phyloP scores from a whole-genome alignment of 2,113 vertebrate genomes.

The Cephalopholis sonnerati region DNA sequence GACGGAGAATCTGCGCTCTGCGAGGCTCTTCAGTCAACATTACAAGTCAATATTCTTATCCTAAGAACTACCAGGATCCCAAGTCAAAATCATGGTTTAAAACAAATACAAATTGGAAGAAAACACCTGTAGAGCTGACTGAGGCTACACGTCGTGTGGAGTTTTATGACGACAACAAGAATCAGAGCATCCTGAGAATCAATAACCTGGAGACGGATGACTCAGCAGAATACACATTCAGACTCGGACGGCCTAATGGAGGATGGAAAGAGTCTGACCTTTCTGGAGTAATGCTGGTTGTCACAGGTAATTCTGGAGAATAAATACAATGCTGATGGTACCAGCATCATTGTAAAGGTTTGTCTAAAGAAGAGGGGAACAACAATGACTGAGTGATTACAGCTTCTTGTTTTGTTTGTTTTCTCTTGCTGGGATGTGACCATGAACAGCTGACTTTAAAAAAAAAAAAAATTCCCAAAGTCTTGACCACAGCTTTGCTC shows the following conservation, averaged over 20 bases:
- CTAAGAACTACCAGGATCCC: accelerated
- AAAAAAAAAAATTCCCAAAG: not conserved
- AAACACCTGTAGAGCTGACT: accelerated
- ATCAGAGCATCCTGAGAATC: conserved; percentile 10
- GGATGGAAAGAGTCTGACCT: not conserved
- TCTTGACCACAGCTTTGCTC: too few relatives aligned
- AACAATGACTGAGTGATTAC: too few relatives aligned
- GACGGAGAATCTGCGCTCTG: conserved; percentile 44
- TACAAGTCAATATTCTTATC: not conserved
- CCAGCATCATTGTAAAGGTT: not conserved
- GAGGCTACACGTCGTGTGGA: not conserved
- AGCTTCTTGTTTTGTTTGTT: too few relatives aligned
- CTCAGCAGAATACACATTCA: conserved; percentile 7
- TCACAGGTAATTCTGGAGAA: conserved; percentile 24
- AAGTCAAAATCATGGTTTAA: not conserved
- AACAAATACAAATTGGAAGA: not conserved
- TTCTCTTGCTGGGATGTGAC: too few relatives aligned
- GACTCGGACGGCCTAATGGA: not conserved
- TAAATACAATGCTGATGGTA: too few relatives aligned
- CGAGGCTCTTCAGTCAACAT: conserved; percentile 41
- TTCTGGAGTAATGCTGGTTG: conserved; percentile 19
- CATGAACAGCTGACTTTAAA: too few relatives aligned
- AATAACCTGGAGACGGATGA: conserved; percentile 8
- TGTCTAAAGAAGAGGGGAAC: too few relatives aligned
- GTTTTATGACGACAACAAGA: not conserved